phyloP scores from a whole-genome alignment of 2,797 vertebrate species.

The Labroides dimidiatus region DNA sequence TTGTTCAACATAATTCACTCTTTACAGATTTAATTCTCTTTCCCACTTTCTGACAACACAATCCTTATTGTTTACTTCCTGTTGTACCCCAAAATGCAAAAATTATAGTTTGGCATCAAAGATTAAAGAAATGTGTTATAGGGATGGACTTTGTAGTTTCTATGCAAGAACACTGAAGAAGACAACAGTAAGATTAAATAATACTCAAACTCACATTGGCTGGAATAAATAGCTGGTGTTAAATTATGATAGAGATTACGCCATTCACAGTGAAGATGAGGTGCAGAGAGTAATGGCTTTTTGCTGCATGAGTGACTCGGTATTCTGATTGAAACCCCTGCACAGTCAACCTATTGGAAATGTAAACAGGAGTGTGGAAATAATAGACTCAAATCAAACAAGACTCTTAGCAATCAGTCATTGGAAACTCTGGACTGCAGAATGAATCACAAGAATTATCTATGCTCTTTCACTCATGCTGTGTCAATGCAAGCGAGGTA shows the following conservation, averaged over 20 bases:
- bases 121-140: too few species aligned
- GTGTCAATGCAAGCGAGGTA: too few species aligned
- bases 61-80: too few species aligned
- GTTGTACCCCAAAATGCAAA: too few species aligned
- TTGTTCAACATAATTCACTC: too few species aligned
- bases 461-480: background rate
- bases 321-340: constrained; percentile 30
- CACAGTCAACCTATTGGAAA: constrained; percentile 37
- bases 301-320: constrained; percentile 37
- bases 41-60: too few species aligned
- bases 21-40: too few species aligned
- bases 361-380: constrained; percentile 28
- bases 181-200: background rate
- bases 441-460: constrained; percentile 4
- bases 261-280: constrained; percentile 20
- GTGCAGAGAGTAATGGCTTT: constrained; percentile 36
- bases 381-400: constrained; percentile 35
- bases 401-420: constrained; percentile 18
- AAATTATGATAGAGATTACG: constrained; percentile 43
- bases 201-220: background rate
- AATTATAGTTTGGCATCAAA: too few species aligned
- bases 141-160: too few species aligned
- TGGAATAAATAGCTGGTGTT: constrained; percentile 15
- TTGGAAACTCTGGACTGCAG: background rate
- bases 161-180: background rate